Evolutionary conservation across 2,113 vertebrate genomes (phyloP).

Genomic region (Rhynchopsitta pachyrhyncha): DNA sequence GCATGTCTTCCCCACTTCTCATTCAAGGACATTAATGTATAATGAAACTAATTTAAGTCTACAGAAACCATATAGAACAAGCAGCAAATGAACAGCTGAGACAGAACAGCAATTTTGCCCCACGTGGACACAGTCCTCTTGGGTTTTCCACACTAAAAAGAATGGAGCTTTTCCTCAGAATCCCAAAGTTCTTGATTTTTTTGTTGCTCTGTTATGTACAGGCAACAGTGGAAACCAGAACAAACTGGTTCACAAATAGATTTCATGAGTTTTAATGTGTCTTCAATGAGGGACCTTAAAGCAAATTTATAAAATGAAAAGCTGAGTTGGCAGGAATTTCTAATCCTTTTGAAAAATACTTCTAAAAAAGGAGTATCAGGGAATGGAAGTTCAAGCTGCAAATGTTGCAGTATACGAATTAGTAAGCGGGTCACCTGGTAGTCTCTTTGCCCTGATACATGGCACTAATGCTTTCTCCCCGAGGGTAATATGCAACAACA

Average conservation of each 20-base stretch:
- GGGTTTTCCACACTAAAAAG: neutral
- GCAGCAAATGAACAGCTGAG: neutral
- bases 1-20: neutral
- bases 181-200: neutral
- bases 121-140: neutral
- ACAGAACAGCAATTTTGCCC: neutral
- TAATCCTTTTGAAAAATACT: constrained; percentile 29
- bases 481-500: neutral
- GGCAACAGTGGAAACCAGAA: neutral
- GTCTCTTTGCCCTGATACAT: neutral
- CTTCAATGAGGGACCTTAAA: neutral
- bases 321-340: constrained; percentile 8
- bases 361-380: neutral
- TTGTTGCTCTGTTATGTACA: neutral
- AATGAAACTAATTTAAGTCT: constrained; percentile 1
- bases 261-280: neutral
- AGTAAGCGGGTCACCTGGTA: neutral
- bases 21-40: neutral
- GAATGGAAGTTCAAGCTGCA: neutral
- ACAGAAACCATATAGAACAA: neutral
- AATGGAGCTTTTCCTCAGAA: neutral
- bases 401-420: neutral
- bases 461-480: neutral
- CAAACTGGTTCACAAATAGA: neutral
- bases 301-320: constrained; percentile 3